A percentile compares a stretch with the other conserved stretches of the same genome.
These are phyloP conservation scores for Blastobasis lacticolella DNA, from an alignment of 2,888 invertebrate species.

Conservation along the genomic window DNA sequence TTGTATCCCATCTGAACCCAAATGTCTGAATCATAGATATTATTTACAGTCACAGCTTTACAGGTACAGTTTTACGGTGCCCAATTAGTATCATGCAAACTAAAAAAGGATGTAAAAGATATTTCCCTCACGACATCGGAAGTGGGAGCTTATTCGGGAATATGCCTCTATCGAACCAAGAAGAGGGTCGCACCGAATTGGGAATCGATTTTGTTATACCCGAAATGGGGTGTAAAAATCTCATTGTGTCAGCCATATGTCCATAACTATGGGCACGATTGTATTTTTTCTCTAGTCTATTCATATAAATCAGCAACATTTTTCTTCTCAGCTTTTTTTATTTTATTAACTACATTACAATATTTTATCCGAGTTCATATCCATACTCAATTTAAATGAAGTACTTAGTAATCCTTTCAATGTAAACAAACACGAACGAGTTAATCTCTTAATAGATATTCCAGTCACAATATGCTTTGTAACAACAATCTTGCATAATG, in stretches of 20 bases:
- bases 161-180: constrained; percentile 45
- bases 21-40: too few species aligned
- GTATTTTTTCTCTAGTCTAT: neutral
- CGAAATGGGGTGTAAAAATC: constrained; percentile 68
- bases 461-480: constrained; percentile 64
- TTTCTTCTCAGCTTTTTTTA: too few species aligned
- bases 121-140: neutral
- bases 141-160: constrained; percentile 14
- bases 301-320: too few species aligned
- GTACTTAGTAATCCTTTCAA: constrained; percentile 6
- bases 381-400: too few species aligned
- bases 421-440: constrained; percentile 17
- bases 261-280: constrained; percentile 8
- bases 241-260: constrained; percentile 67
- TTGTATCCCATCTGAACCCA: too few species aligned
- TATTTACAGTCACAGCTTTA: too few species aligned
- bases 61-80: too few species aligned
- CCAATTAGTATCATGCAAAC: neutral
- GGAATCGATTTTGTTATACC: constrained; percentile 69
- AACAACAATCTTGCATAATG: constrained; percentile 36
- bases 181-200: constrained; percentile 68
- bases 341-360: too few species aligned
- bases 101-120: too few species aligned
- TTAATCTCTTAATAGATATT: constrained; percentile 66
- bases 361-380: too few species aligned